These are phyloP conservation scores for Anabas testudineus DNA, from an alignment of 2,797 vertebrate species.

Conservation along the genomic window DNA sequence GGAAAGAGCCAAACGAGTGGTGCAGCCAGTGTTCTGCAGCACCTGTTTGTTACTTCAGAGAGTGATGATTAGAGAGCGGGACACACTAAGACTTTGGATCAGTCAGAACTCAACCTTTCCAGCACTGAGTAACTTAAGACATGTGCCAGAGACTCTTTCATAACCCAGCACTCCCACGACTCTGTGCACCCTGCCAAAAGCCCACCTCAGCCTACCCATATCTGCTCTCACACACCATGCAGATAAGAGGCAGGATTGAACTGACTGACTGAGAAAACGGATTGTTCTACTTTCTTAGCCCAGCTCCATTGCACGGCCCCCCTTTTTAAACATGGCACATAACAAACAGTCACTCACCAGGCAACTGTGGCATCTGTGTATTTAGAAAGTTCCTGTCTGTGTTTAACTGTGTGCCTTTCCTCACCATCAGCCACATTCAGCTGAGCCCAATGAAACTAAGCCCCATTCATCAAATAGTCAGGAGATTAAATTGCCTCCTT, in stretches of 20 bases:
- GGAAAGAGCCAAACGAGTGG: conserved; percentile 66
- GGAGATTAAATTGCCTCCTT: conserved; percentile 85
- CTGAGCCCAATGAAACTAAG: conserved; percentile 71
- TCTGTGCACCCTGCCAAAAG: conserved; percentile 51
- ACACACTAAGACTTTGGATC: conserved; percentile 67
- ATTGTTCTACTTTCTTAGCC: conserved; percentile 8
- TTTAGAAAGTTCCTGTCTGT: conserved; percentile 46
- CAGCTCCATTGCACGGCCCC: neutral
- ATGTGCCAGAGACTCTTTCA: conserved; percentile 71
- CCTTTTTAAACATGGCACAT: conserved; percentile 13
- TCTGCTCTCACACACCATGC: conserved; percentile 45
- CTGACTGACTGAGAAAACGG: conserved; percentile 19
- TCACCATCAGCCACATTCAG: conserved; percentile 62
- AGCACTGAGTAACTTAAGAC: conserved; percentile 63
- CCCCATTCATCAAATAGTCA: conserved; percentile 81
- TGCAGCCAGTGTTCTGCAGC: conserved; percentile 60
- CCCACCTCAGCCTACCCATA: conserved; percentile 56
- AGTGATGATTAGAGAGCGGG: conserved; percentile 66
- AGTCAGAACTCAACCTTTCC: conserved; percentile 58
- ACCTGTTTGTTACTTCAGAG: conserved; percentile 75
- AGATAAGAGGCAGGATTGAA: conserved; percentile 44
- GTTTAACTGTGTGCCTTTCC: conserved; percentile 60
- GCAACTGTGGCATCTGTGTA: conserved; percentile 40
- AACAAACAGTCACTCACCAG: conserved; percentile 27
- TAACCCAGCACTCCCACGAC: conserved; percentile 62